Evolutionary conservation across 2,888 invertebrate species (phyloP), one percentile per base, ranked within the genome.

Genomic region (Stenodema calcarata): DNA sequence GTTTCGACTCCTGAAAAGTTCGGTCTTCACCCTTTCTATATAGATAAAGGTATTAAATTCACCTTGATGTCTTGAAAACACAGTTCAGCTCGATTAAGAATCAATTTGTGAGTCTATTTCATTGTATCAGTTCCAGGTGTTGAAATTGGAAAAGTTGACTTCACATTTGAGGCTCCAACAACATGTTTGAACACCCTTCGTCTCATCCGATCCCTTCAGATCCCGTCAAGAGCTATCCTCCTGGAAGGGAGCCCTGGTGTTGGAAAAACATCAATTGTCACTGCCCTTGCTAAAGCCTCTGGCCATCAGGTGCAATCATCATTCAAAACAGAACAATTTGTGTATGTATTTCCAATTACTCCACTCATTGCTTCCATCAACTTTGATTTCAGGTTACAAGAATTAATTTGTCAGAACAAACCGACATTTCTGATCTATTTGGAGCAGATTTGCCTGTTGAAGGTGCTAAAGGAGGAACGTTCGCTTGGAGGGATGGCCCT

Each of bases 371-470:
- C 35, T 35, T 35, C 35, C 35, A 2, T 35, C 35, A 4, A 35
- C 7, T 76, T 54, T 30, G 12, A 23, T 76, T 78, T n/a, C 28
- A 88, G 88, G 88, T 88, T 7, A 95, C 98, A 16, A 93, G 99
- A 75, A 97, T 99, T 87, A 99, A 99, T 93, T 93, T 99, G 78
- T 99, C 99, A 80, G 99, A 99, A 90, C 99, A 99, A 92, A 99
- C 99, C 50, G 99, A 99, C 91, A 94, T 99, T 83, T 96, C 97
- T 14, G 99, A 99, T 92, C 92, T 99, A 70, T 99, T 99, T 91
- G 99, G 99, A 30, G 96, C 98, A 2, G 99, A 99, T 92, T 92
- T 99, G 76, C 99, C 99, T 0, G 94, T 97, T 0, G 98, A 98
- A 92, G 96, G 97, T 86, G 96, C 95, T 6, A 92, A 92, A 79